Base-by-base conservation (phyloP, 1,140 invertebrate species). In the Formica selysi region DNA sequence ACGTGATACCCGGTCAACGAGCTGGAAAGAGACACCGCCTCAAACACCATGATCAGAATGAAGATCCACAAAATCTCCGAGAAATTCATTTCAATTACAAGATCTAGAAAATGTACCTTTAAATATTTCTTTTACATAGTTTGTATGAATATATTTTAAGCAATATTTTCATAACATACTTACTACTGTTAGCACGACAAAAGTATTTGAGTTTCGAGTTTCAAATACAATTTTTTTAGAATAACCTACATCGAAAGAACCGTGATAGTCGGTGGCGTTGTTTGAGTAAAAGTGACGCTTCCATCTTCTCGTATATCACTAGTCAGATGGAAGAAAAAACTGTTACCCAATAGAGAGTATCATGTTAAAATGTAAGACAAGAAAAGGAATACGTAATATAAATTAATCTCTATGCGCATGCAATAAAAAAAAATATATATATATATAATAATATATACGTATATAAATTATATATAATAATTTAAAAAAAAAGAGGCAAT, bases 1-100 rank as follows among this genome's bases (percentile, higher is more conserved):
- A 95, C 89, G 89, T 95, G 91, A 80, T 95, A 92, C 13, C 93
- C 94, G 41, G 91, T 92, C 32, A 95, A 89, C 48, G 92, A 91
- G 36, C 95, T 86, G 7, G 93, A 92, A 48, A 93, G 87, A 76
- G 95, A 94, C 83, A 80, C 11, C 3, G 61, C 54, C 44, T 73
- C 57, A 57, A 61, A 61, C n/a, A 19, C n/a, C 68, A 8, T 29
- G 19, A 68, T 78, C n/a, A 70, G 36, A 16, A 61, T 11, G 57
- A 87, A 22, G 19, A 88, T 22, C 41, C 51, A 38, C 65, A 51
- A 86, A 16, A 76, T 32, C 51, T 41, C 51, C 26, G 44, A 65
- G 78, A 38, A 10, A 57, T 22, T 90, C 89, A 90, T 90, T 76
- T 86, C 89, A 57, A 71, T 36, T 38, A 36, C 22, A 11, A 1